These are phyloP conservation scores for Oryzias celebensis DNA, from an alignment of 2,113 vertebrate species.

Conservation along the genomic window DNA sequence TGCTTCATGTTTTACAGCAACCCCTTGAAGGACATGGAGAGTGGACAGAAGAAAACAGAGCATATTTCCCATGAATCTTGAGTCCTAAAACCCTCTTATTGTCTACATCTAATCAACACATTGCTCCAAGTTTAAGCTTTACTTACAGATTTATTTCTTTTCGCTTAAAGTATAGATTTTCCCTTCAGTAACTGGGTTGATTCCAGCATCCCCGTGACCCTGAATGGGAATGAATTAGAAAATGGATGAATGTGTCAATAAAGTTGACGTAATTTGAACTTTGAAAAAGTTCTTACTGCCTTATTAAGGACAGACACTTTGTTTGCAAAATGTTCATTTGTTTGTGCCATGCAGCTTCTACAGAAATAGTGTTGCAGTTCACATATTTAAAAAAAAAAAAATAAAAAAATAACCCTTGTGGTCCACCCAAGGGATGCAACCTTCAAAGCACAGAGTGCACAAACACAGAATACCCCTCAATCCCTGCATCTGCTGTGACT, in stretches of 20 bases:
- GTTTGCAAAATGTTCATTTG: slow-evolving; percentile 26
- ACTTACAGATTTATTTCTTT: too few species aligned
- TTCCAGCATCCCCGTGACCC: too few species aligned
- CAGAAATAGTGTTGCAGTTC: slow-evolving; percentile 15
- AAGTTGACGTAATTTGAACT: slow-evolving; percentile 14
- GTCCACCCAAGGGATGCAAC: slow-evolving; percentile 51
- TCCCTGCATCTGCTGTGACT: slow-evolving; percentile 37
- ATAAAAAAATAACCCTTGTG: slow-evolving; percentile 18
- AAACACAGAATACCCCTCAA: slow-evolving; percentile 43
- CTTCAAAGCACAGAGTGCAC: slow-evolving; percentile 49
- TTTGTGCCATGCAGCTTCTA: slow-evolving; percentile 23
- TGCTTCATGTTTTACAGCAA: slow-evolving; percentile 15
- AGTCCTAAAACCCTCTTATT: too few species aligned
- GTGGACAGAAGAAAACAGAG: too few species aligned
- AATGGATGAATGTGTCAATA: slow-evolving; percentile 6
- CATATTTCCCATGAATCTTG: too few species aligned
- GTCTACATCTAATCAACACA: too few species aligned
- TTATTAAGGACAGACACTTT: slow-evolving; percentile 38
- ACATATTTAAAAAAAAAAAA: slow-evolving; percentile 14
- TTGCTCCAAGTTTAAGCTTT: too few species aligned
- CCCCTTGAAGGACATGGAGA: background rate
- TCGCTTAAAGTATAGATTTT: too few species aligned
- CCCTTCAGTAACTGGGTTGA: too few species aligned
- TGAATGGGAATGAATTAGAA: too few species aligned
- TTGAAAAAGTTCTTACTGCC: slow-evolving; percentile 37